Conservation (phyloP, 64 coral and sea anemone genomes). For the Dendronephthya gigantea region DNA sequence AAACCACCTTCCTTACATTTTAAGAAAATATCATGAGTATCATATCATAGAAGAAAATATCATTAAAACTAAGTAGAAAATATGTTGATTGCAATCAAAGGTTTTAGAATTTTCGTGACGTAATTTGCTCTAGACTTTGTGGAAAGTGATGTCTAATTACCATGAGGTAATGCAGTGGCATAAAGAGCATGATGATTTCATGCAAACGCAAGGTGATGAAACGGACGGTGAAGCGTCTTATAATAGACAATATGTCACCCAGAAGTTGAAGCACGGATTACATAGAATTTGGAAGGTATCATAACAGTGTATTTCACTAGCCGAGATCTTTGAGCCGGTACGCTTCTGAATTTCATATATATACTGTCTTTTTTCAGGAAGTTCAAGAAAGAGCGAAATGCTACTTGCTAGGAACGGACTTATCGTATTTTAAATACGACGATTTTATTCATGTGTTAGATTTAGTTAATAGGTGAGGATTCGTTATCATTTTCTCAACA, state of each 20-base stretch:
- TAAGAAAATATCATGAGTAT: too few relatives aligned
- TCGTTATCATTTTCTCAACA: neutral
- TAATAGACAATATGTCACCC: constrained; percentile 84
- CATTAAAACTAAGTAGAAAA: too few relatives aligned
- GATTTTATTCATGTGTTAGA: constrained; percentile 92
- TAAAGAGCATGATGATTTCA: constrained; percentile 76
- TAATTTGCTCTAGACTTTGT: constrained; percentile 44
- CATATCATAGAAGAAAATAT: too few relatives aligned
- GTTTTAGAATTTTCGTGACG: too few relatives aligned
- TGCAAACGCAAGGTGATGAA: constrained; percentile 60
- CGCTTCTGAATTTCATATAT: too few relatives aligned
- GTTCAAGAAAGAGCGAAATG: constrained; percentile 81
- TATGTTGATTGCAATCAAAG: too few relatives aligned
- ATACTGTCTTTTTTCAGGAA: constrained; percentile 30
- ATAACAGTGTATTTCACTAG: neutral
- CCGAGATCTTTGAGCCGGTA: too few relatives aligned
- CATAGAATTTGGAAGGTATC: constrained; percentile 97
- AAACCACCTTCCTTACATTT: too few relatives aligned
- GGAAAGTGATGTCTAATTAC: constrained; percentile 86
- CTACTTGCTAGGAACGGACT: constrained; percentile 63
- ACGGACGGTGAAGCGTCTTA: constrained; percentile 62
- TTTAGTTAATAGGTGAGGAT: constrained; percentile 79
- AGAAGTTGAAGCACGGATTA: constrained; percentile 89
- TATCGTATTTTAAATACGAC: constrained; percentile 94
- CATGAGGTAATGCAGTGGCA: constrained; percentile 89